Evolutionary conservation across 2,888 invertebrate species (phyloP), one percentile per base, ranked within the genome.

Genomic region (Galeruca laticollis): DNA sequence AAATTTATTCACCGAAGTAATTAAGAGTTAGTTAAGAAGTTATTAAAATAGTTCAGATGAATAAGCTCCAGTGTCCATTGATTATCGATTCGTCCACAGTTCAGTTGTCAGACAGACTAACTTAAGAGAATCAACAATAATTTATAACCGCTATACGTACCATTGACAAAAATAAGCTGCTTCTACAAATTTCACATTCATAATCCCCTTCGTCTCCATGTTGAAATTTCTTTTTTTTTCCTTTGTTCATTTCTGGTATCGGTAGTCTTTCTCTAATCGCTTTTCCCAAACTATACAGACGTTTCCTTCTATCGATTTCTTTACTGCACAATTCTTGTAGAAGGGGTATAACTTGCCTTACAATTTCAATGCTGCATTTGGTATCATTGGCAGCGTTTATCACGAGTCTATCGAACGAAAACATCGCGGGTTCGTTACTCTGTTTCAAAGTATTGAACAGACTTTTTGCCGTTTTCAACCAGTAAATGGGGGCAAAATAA

Each of bases 361-460:
- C 18, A 18, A 74, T 70, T 54, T 73, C 75, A 6, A 70, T 60
- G 49, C 51, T 70, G 49, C 73, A 72, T 43, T 71, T 87, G 6
- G 88, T 83, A 84, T 94, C 94, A 43, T 88, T 88, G 2, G 92
- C 92, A 73, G 96, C 89, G 49, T 91, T 90, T 74, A 95, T 88
- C 11, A 97, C 84, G 47, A 97, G 85, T 78, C 93, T 91, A 80
- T 97, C 95, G 76, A 96, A 87, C 0, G 96, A 94, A 84, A 98
- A 97, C 88, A 95, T 93, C 0, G 95, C 93, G 9, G 96, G 95
- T 84, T 97, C 97, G 83, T 94, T 93, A 81, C 94, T 96, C 47
- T 91, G 90, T 69, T 91, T 90, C 69, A 96, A 89, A 79, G 94
- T 93, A 85, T 91, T 88, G 80, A 96, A 95, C 21, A 93, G 91